Conservation (phyloP, 2,888 invertebrate genomes). For the Drepanosiphum platanoidis region DNA sequence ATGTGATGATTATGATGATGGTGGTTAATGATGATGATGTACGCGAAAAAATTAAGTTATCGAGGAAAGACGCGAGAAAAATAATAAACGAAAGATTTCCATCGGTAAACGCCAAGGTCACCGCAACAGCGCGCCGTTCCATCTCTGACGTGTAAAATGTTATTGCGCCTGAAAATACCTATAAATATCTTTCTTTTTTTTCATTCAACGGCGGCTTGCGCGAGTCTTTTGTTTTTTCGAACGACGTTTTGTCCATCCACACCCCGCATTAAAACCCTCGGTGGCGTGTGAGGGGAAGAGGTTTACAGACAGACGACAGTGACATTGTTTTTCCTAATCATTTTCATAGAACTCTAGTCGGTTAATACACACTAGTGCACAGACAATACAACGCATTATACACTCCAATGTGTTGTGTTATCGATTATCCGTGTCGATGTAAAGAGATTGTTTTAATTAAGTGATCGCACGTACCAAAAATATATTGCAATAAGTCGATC, state of each 20-base stretch:
- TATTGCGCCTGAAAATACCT: neutral
- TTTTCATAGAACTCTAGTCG: no score
- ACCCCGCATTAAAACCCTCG: no score
- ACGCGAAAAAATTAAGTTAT: neutral
- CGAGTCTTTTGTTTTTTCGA: neutral
- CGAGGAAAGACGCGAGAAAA: neutral
- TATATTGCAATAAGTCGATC: no score
- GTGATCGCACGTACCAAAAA: no score
- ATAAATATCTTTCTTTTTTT: neutral
- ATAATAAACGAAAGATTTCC: neutral
- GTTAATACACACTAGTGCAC: no score
- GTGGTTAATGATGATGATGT: neutral
- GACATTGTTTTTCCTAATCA: no score
- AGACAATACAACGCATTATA: no score
- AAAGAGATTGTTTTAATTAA: no score
- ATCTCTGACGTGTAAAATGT: neutral
- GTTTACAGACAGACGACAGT: no score
- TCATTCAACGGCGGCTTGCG: neutral
- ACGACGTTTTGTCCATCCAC: neutral
- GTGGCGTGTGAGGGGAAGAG: no score
- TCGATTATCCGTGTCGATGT: no score
- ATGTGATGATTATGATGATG: neutral
- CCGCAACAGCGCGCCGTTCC: neutral
- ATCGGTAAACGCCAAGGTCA: neutral
- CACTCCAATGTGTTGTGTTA: no score